Evolutionary conservation across 2,113 vertebrate species (phyloP).

Genomic region (Odocoileus hemionus): DNA sequence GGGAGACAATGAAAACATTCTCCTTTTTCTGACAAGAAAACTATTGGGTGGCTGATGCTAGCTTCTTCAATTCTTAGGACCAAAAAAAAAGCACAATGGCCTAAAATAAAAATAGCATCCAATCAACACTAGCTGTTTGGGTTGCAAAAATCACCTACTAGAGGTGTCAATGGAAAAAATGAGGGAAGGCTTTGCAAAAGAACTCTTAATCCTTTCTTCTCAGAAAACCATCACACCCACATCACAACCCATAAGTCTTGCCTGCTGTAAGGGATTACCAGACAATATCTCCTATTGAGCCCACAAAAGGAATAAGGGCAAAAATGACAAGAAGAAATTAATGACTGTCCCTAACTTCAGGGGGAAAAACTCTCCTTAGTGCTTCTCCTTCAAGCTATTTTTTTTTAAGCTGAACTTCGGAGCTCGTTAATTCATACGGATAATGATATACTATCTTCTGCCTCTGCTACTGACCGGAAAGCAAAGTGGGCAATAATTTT

Average conservation of each 20-base stretch:
- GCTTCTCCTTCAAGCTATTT: background rate
- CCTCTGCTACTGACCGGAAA: background rate
- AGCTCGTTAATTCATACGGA: background rate
- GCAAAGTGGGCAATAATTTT: background rate
- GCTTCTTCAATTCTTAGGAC: background rate
- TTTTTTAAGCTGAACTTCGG: background rate
- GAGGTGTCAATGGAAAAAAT: background rate
- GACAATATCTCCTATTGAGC: background rate
- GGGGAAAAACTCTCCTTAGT: background rate
- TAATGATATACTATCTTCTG: background rate
- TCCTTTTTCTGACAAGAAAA: background rate
- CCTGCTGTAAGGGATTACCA: background rate
- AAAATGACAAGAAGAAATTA: background rate
- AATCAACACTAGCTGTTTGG: background rate
- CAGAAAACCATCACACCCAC: background rate
- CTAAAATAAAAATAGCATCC: background rate
- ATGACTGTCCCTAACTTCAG: background rate
- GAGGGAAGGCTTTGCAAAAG: background rate
- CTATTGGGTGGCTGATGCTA: background rate
- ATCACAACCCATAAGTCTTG: rapidly evolving
- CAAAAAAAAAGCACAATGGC: background rate
- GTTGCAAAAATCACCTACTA: background rate
- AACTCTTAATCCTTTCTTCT: background rate
- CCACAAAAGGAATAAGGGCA: background rate
- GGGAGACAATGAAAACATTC: background rate